A percentile compares a stretch with the other conserved stretches of the same genome.
Conservation (phyloP, 1,140 invertebrate genomes). For the Hermetia illucens region DNA sequence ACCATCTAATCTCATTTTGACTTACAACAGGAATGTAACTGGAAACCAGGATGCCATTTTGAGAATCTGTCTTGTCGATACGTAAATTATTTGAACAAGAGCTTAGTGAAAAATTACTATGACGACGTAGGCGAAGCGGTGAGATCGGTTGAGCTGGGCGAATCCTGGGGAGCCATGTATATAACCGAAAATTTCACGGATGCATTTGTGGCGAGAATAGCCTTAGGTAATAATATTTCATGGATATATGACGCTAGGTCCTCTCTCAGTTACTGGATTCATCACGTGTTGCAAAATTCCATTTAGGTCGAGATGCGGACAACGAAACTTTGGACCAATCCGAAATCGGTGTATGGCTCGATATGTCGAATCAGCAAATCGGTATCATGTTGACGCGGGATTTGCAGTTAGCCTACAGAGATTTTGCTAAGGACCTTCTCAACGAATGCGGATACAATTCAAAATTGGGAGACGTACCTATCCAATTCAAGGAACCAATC, state of each 20-base stretch:
- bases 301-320: slow-evolving; percentile 45
- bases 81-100: slow-evolving; percentile 48
- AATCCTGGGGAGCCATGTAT: slow-evolving; percentile 74
- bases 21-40: slow-evolving; percentile 26
- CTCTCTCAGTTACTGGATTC: slow-evolving; percentile 26
- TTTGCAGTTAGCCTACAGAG: slow-evolving; percentile 63
- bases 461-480: slow-evolving; percentile 66
- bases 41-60: slow-evolving; percentile 47
- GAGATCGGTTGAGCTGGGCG: slow-evolving; percentile 52
- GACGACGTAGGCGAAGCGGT: slow-evolving; percentile 47
- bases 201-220: slow-evolving; percentile 55
- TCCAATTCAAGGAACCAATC: slow-evolving; percentile 68
- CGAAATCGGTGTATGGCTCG: slow-evolving; percentile 69
- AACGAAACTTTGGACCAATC: slow-evolving; percentile 68
- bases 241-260: slow-evolving; percentile 6
- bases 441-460: slow-evolving; percentile 57
- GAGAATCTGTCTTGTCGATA: slow-evolving; percentile 61
- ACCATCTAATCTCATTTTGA: neutral
- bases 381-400: slow-evolving; percentile 67
- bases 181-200: slow-evolving; percentile 79
- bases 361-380: slow-evolving; percentile 91
- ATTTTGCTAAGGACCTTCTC: slow-evolving; percentile 60
- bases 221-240: slow-evolving; percentile 33
- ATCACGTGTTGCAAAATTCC: no score
- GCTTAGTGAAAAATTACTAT: slow-evolving; percentile 57